phyloP scores from a whole-genome alignment of 2,113 vertebrate species.

The Perca schrenkii region DNA sequence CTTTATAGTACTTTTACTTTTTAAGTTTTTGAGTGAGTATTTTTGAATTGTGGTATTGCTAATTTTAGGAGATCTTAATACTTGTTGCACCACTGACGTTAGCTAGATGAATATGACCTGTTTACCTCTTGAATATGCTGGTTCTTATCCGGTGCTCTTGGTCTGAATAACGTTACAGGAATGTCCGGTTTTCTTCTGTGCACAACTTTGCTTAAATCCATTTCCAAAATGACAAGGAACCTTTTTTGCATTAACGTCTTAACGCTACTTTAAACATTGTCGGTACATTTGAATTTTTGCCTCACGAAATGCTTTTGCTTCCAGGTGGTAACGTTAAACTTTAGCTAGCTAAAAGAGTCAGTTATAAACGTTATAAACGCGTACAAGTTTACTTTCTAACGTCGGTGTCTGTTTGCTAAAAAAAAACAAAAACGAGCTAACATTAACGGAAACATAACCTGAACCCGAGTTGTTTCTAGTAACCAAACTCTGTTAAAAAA shows the following conservation, averaged over 20 bases:
- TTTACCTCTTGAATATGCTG: constrained; percentile 58
- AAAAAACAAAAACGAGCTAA: background rate
- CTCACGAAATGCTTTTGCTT: background rate
- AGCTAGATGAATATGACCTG: background rate
- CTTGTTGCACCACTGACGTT: too few relatives aligned
- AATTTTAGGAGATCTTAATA: too few relatives aligned
- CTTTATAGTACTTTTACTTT: too few relatives aligned
- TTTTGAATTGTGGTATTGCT: too few relatives aligned
- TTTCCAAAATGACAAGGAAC: constrained; percentile 15
- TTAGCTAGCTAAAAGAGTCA: background rate
- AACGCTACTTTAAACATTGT: background rate
- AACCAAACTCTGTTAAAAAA: background rate
- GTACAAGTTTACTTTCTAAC: background rate
- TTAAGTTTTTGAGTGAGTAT: too few relatives aligned
- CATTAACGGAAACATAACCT: background rate
- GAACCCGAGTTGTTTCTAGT: accelerated
- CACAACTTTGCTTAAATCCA: constrained; percentile 60
- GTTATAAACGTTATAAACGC: background rate
- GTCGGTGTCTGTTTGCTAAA: background rate
- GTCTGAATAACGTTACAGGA: constrained; percentile 22
- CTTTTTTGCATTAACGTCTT: background rate
- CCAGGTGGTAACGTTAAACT: background rate
- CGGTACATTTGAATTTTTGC: background rate
- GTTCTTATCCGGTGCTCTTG: constrained; percentile 8
- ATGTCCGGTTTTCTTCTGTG: constrained; percentile 52